A percentile compares a stretch with the other conserved stretches of the same genome.
Conservation (phyloP, 2,113 vertebrate genomes). For the Scopus umbretta region DNA sequence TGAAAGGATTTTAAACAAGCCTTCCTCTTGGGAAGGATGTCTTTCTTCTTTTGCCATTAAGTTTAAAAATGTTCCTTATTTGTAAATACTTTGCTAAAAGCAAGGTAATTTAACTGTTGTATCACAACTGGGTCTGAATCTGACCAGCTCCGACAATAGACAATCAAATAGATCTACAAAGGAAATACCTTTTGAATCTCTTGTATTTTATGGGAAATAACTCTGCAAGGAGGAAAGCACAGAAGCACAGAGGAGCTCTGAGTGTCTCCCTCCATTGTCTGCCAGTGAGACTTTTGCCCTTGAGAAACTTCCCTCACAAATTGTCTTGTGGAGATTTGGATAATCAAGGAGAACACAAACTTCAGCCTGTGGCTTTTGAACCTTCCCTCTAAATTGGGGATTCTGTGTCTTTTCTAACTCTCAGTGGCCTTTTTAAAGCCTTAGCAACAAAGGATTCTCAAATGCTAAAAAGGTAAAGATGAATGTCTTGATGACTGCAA, state of each 20-base stretch:
- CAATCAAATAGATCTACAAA: neutral
- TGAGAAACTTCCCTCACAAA: neutral
- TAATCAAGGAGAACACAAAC: neutral
- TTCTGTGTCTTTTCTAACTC: neutral
- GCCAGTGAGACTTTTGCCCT: neutral
- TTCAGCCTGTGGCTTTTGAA: neutral
- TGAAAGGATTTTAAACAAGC: slow-evolving; percentile 30
- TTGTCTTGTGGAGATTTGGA: neutral
- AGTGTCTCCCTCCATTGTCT: neutral
- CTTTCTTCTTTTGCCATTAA: slow-evolving; percentile 8
- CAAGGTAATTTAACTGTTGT: neutral
- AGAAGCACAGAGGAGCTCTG: neutral
- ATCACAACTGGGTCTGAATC: neutral
- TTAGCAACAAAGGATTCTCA: neutral
- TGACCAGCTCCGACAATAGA: neutral
- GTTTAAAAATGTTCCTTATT: slow-evolving; percentile 10
- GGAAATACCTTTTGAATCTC: neutral
- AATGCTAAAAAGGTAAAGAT: neutral
- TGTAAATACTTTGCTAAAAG: neutral
- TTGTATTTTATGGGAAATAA: neutral
- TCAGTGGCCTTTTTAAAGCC: neutral
- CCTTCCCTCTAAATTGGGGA: neutral
- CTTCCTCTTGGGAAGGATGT: neutral
- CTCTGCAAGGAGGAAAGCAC: neutral
- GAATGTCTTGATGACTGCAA: neutral